phyloP scores from a whole-genome alignment of 1,140 invertebrate genomes.

The Heliconius melpomene region DNA sequence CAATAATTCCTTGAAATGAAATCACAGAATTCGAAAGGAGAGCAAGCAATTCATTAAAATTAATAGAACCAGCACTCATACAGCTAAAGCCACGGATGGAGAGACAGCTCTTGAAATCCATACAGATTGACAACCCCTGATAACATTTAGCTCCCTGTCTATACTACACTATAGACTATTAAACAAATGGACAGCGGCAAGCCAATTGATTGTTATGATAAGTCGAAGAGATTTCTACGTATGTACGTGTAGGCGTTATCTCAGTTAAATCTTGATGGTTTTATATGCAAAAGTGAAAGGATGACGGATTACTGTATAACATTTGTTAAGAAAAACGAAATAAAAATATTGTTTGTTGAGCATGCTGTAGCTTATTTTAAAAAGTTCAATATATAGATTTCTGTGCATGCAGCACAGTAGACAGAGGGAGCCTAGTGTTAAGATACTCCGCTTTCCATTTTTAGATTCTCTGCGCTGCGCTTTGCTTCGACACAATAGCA shows the following conservation, averaged over 20 bases:
- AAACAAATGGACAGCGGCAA: constrained; percentile 38
- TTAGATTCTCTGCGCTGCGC: too few relatives aligned
- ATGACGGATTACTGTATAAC: background rate
- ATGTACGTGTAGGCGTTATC: constrained; percentile 29
- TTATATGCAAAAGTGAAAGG: constrained; percentile 11
- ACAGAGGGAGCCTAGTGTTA: too few relatives aligned
- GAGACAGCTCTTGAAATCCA: constrained; percentile 29
- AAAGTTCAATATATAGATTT: too few relatives aligned
- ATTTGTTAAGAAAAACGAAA: background rate
- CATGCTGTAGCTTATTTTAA: too few relatives aligned
- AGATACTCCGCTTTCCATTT: too few relatives aligned
- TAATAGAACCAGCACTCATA: constrained; percentile 24
- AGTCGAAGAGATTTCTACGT: constrained; percentile 29
- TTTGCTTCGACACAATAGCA: too few relatives aligned
- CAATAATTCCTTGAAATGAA: background rate
- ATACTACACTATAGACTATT: constrained; percentile 26
- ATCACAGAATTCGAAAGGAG: background rate
- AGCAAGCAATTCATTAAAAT: constrained; percentile 16
- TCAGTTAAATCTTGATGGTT: constrained; percentile 22
- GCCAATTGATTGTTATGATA: constrained; percentile 37
- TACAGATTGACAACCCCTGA: constrained; percentile 36
- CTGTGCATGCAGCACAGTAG: too few relatives aligned
- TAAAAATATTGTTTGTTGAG: background rate
- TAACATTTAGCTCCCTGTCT: constrained; percentile 36
- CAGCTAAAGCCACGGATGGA: constrained; percentile 25